Base-by-base conservation (phyloP, 2,113 vertebrate genomes). In the Castor canadensis region DNA sequence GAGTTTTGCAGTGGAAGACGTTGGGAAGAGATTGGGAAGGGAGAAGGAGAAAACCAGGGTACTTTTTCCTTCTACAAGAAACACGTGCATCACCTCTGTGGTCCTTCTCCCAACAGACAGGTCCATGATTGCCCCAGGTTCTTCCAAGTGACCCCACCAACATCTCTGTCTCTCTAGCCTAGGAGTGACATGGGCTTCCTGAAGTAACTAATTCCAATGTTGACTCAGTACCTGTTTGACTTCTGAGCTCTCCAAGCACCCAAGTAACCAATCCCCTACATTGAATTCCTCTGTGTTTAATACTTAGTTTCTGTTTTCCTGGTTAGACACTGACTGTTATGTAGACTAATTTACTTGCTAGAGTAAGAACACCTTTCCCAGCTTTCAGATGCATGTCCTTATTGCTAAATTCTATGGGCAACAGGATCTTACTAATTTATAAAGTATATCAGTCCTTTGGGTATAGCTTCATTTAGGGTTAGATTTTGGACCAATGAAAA, bases 281-380 rank as follows among this genome's bases (percentile, higher is more conserved):
- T 62, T 83, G 80, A 66, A 92, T 87, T 80, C 32, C 40, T 89
- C 58, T 80, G 32, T 38, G 56, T 93, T 91, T 87, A 89, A 69
- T 83, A 76, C 24, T 43, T 82, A 79, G 49, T 56, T 94, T 95
- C 89, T 72, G 20, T 75, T 90, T 95, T 85, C 72, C 67, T 79
- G 47, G 58, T n/a, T 84, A 26, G 45, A 76, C 35, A 45, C 35
- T 84, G 88, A 66, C 56, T n/a, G 17, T 69, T 71, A 30, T 17
- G 0, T 22, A 86, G 40, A 62, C 24, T 81, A 66, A 92, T 52
- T 93, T 58, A 58, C 35, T 56, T 3, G 47, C 64, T 54, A 86
- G 60, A 76, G 40, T 73, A 85, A 93, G 47, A 77, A 88, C 30
- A 71, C 28, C 32, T 88, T 43, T 54, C 35, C 73, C 28, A 60